Base-by-base conservation (phyloP, 2,113 vertebrate genomes). In the Numenius arquata region DNA sequence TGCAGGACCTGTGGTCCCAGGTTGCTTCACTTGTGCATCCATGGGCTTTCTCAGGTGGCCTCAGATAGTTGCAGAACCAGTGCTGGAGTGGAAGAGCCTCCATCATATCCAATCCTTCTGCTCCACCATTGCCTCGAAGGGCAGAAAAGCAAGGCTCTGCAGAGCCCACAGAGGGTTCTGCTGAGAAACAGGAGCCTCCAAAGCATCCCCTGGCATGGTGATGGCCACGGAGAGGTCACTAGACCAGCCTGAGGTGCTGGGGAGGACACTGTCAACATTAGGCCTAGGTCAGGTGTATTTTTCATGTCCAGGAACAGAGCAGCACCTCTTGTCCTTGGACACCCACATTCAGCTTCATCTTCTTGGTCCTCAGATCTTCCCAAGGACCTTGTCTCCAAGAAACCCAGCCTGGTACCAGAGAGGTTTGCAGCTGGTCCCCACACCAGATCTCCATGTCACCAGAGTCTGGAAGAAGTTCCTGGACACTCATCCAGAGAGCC, bases 71-170 rank as follows among this genome's bases (percentile, higher is more conserved):
- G 45, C 18, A 72, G 52, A 43, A 72, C 29, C 12, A 43, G 38
- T 5, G 23, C 11, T 38, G 19, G 47, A 40, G 47, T 15, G 29
- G 48, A 67, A 67, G 9, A 48, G 17, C 20, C 12, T 8, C 7
- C 59, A 5, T 15, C 0, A 0, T 8, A 23, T 22, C 55, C 38
- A 15, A 0, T 45, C 48, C 36, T 88, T 25, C 55, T 78, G 26
- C 32, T 12, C 20, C 45, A 7, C 5, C 4, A 5, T 7, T 41
- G 47, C 59, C 38, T 40, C 0, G 0, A 56, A 61, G 18, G 26
- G 45, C 30, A 87, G 71, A 59, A 67, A 66, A 89, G 22, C 18
- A 61, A 78, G 19, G 47, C 18, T 65, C 8, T 48, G 53, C 10
- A 66, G 38, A 47, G 22, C 45, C 30, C 11, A 3, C 67, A 52